Evolutionary conservation across 2,113 vertebrate genomes (phyloP), one percentile per base, ranked within the genome.

Genomic region (Nicator chloris): DNA sequence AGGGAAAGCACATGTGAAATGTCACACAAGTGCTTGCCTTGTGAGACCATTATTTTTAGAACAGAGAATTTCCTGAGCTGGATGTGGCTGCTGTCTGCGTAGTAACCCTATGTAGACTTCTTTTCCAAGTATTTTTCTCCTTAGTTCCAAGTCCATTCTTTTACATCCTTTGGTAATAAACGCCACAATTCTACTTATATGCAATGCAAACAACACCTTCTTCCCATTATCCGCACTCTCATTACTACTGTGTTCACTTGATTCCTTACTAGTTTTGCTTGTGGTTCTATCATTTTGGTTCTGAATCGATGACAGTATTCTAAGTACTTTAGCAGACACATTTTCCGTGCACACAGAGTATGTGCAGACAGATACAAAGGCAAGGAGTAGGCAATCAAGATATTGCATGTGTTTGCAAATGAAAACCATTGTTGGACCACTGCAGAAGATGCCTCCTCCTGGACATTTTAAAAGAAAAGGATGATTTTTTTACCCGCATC

Each of bases 1-100:
- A 82, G 28, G 44, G 40, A 79, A 91, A 79, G 28, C 26, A 16
- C 45, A 49, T 50, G 86, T 33, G 57, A 90, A 85, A 40, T 12
- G 7, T 65, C 56, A 84, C 10, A 3, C 47, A 87, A 71, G 35
- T 57, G 47, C 47, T 77, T 75, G 73, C 70, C 53, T 79, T 90
- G 22, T 70, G 35, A 90, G 42, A 70, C 65, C 45, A 63, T 81
- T 92, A 93, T 92, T 95, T 97, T 94, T 83, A 95, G 86, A 78
- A 85, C 28, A 66, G 85, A 91, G 70, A 90, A 81, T 93, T 97
- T 94, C 88, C 88, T 92, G 88, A 94, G 54, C 82, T 86, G 82
- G 59, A 94, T 70, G 35, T 59, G 63, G 37, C 59, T 44, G 28
- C 76, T 90, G 47, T 66, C 60, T 73, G 50, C 80, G 70, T 68